Base-by-base conservation (phyloP, 2,113 vertebrate genomes). In the Bettongia penicillata region DNA sequence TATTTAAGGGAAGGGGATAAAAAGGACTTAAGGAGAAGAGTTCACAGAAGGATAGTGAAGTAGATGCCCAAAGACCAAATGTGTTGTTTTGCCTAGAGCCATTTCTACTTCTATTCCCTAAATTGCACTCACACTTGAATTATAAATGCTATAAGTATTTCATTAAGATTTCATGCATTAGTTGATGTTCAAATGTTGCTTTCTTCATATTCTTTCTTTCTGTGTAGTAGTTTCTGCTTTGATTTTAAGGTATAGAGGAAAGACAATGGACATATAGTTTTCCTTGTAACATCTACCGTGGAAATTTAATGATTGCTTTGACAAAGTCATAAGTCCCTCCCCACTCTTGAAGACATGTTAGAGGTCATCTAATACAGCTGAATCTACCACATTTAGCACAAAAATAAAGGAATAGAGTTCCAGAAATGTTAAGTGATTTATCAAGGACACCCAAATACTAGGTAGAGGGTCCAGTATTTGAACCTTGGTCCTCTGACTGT, bases 51-150 rank as follows among this genome's bases (percentile, higher is more conserved):
- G 43, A 68, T 6, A 25, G 23, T 22, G 16, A 50, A 24, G 10
- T 0, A 77, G 3, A 94, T 26, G 8, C 6, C 89, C 11, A 61
- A 3, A 51, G 31, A 11, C 26, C 14, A 8, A 47, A 89, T n/a
- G 53, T 37, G 55, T 5, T 43, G 51, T 90, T 95, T 95, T 90
- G 26, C 94, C 43, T 50, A 37, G 57, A 89, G 93, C 31, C 24
- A 55, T 19, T 16, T 93, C 8, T 90, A 49, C 3, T 0, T 49
- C 12, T 4, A 19, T 53, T 28, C 53, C 12, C 26, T 57, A 91
- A 61, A 31, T 84, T 26, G 31, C 6, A 51, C 8, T 53, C 12
- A 43, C 90, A 49, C 90, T 95, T 91, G 68, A 90, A 23, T 49
- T 93, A 24, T 55, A 1, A 90, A 28, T 50, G 53, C 55, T 92